Conservation (phyloP, 2,113 vertebrate species). For the Merops nubicus region DNA sequence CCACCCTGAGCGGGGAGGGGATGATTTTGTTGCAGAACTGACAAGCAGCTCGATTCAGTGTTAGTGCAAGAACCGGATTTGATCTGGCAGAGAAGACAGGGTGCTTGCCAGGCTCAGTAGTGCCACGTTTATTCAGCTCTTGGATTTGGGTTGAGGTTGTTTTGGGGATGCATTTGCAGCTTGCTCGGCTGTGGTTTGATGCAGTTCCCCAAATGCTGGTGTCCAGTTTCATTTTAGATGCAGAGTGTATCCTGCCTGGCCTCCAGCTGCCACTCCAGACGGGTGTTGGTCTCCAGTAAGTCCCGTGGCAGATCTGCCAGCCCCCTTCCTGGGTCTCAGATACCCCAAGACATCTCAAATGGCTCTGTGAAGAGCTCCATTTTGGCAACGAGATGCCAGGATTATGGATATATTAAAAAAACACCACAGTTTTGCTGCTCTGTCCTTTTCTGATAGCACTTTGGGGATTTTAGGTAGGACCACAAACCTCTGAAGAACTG, state of each 20-base stretch:
- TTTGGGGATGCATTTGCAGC: background rate
- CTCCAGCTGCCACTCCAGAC: background rate
- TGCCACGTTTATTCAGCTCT: background rate
- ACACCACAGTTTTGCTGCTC: background rate
- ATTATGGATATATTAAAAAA: background rate
- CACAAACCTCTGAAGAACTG: background rate
- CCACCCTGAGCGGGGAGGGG: slow-evolving; percentile 12
- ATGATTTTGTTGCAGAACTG: slow-evolving; percentile 57
- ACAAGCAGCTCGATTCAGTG: slow-evolving; percentile 40
- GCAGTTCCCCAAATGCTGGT: background rate
- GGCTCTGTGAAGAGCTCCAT: background rate
- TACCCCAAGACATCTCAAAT: background rate
- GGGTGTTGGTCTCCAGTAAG: background rate
- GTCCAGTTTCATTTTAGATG: background rate
- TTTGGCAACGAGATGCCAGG: background rate
- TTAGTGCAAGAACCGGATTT: background rate
- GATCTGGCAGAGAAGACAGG: slow-evolving; percentile 45
- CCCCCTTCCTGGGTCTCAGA: background rate
- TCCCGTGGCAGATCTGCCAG: background rate
- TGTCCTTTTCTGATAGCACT: background rate
- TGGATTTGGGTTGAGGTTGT: background rate
- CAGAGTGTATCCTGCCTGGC: background rate
- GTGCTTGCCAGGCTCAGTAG: background rate
- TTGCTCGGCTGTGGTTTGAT: background rate
- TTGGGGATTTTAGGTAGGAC: background rate